phyloP scores from a whole-genome alignment of 2,888 invertebrate genomes.

The Cataglyphis cursor region DNA sequence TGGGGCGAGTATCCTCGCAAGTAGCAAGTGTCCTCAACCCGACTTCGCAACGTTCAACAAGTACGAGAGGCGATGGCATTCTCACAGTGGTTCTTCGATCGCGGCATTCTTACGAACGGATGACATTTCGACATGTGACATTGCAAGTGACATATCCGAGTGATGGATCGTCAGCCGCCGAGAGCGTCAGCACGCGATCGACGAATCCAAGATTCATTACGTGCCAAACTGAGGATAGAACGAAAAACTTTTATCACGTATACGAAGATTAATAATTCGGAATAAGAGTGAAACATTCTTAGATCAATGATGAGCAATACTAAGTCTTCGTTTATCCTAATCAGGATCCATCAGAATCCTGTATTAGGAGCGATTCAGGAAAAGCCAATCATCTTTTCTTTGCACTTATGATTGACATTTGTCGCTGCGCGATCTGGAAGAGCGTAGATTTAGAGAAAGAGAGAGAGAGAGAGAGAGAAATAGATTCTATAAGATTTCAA shows the following conservation, averaged over 20 bases:
- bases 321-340: not conserved
- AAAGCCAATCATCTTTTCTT: not conserved
- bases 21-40: slow-evolving; percentile 11
- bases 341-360: not conserved
- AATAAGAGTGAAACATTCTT: not conserved
- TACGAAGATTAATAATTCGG: not conserved
- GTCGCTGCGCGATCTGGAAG: not conserved
- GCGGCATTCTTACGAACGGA: not conserved
- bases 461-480: not conserved
- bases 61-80: slow-evolving; percentile 31
- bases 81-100: not conserved
- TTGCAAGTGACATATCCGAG: not conserved
- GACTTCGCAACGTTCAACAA: slow-evolving; percentile 49
- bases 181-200: not conserved
- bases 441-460: not conserved
- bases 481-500: not conserved
- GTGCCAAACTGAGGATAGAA: not conserved
- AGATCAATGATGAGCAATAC: not conserved
- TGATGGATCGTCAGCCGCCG: not conserved
- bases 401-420: not conserved
- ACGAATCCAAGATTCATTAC: not conserved
- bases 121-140: not conserved
- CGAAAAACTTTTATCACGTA: not conserved
- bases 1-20: slow-evolving; percentile 60
- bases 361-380: not conserved